These are phyloP conservation scores for Raja brachyura DNA, from an alignment of 2,113 vertebrate genomes.

Conservation along the genomic window DNA sequence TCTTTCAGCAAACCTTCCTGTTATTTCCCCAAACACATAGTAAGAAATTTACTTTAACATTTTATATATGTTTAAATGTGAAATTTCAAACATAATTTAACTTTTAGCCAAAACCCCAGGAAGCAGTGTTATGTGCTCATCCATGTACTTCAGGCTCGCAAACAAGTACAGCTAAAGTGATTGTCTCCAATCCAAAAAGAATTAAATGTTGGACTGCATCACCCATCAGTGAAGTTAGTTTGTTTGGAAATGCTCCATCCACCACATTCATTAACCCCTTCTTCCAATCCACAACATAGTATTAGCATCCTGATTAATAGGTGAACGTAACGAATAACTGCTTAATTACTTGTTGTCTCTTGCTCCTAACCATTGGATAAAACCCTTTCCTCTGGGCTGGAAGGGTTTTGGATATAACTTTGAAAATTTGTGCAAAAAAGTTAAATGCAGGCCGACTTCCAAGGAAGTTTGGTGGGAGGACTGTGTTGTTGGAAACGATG, in stretches of 20 bases:
- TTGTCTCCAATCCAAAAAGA: background rate
- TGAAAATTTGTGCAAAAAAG: no score
- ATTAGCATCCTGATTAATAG: background rate
- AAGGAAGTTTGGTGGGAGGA: no score
- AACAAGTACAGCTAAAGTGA: background rate
- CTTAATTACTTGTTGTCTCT: background rate
- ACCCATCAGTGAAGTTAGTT: background rate
- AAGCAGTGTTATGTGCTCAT: background rate
- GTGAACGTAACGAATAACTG: background rate
- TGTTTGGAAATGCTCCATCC: background rate
- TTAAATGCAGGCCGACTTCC: no score
- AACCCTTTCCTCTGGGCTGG: no score
- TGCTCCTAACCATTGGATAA: no score
- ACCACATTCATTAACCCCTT: background rate
- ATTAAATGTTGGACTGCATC: background rate
- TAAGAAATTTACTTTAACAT: background rate
- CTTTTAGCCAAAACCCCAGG: background rate
- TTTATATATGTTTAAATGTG: background rate
- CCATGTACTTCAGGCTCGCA: background rate
- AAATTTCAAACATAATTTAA: background rate
- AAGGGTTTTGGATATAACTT: no score
- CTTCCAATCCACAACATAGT: background rate
- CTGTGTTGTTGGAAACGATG: no score
- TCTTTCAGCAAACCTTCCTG: slow-evolving; percentile 5
- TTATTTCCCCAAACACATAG: slow-evolving; percentile 10